Evolutionary conservation across 2,888 invertebrate genomes (phyloP).

Genomic region (Luperina nickerlii): DNA sequence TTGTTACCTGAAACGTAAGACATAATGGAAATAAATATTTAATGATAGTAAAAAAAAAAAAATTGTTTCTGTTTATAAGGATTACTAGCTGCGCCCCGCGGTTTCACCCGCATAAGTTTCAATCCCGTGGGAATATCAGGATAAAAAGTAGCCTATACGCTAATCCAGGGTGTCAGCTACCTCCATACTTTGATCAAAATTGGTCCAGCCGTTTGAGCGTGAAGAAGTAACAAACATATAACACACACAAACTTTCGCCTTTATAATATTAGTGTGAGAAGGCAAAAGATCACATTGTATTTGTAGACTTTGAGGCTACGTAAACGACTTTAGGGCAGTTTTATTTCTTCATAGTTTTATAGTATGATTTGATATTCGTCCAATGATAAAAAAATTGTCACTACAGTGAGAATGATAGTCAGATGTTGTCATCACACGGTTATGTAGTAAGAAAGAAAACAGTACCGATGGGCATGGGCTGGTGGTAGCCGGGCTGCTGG

Average conservation of each 20-base stretch:
- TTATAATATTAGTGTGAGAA: too few relatives aligned
- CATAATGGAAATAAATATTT: not conserved
- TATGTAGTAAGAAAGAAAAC: too few relatives aligned
- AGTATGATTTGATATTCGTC: not conserved
- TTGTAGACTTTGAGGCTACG: not conserved
- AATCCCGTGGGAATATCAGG: too few relatives aligned
- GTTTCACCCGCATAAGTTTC: too few relatives aligned
- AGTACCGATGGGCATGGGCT: conserved; percentile 73
- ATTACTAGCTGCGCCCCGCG: not conserved
- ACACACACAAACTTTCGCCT: too few relatives aligned
- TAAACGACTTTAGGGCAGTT: not conserved
- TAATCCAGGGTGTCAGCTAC: too few relatives aligned
- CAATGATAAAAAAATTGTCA: not conserved
- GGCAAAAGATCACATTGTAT: not conserved
- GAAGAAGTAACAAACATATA: too few relatives aligned
- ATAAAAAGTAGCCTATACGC: too few relatives aligned
- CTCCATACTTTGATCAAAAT: too few relatives aligned
- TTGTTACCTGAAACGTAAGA: conserved; percentile 78
- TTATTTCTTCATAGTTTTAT: not conserved
- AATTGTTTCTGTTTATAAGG: not conserved
- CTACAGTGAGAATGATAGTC: not conserved
- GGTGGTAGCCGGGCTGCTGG: conserved; percentile 72
- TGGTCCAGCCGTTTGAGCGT: too few relatives aligned
- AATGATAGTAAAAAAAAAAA: not conserved
- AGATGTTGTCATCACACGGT: not conserved